Evolutionary conservation across 2,113 vertebrate species (phyloP).

Genomic region (Trichechus manatus): DNA sequence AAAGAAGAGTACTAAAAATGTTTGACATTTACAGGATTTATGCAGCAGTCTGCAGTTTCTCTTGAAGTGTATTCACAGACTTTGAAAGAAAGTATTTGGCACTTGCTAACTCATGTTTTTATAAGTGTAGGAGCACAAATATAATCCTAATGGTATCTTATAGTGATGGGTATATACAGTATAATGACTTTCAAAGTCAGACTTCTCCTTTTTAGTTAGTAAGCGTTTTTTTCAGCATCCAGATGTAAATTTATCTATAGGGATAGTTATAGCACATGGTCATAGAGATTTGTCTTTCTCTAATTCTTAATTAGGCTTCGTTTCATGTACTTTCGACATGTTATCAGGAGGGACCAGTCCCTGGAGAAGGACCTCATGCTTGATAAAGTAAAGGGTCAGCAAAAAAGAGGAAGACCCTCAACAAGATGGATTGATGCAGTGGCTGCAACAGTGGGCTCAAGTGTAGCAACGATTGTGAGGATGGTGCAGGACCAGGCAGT

Average conservation of each 20-base stretch:
- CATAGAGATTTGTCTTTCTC: not conserved
- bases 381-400: no score
- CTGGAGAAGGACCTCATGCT: no score
- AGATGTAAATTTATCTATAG: not conserved
- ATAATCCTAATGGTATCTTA: not conserved
- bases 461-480: no score
- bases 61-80: slow-evolving; percentile 37
- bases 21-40: slow-evolving; percentile 69
- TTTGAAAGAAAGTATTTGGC: not conserved
- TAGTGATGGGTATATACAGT: not conserved
- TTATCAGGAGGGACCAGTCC: no score
- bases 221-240: not conserved
- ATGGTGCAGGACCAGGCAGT: no score
- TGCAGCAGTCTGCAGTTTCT: slow-evolving; percentile 64
- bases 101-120: slow-evolving; percentile 59
- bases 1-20: slow-evolving; percentile 63
- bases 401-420: no score
- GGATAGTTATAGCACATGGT: not conserved
- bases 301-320: no score
- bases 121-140: not conserved
- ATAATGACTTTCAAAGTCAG: not conserved
- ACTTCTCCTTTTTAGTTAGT: not conserved
- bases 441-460: no score
- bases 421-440: no score
- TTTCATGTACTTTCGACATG: no score